A percentile compares a stretch with the other conserved stretches of the same genome.
Conservation (phyloP, 2,797 vertebrate species). For the Pitangus sulphuratus region DNA sequence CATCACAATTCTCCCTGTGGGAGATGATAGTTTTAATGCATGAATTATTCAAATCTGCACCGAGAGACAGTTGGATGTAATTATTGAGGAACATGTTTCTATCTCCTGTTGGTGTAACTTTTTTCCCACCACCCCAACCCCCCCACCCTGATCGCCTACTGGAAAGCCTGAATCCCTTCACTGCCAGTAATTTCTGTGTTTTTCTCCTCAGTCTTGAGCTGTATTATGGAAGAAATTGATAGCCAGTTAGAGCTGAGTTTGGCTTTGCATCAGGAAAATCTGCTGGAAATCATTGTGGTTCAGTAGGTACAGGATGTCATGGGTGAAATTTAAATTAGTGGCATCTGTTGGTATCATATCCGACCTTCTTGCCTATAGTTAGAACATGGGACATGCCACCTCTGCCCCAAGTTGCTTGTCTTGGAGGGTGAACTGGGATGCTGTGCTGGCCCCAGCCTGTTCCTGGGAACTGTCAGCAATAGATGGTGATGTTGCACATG, state of each 20-base stretch:
- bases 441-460: background rate
- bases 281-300: background rate
- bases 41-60: background rate
- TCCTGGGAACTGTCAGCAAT: background rate
- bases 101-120: background rate
- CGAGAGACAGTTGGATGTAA: background rate
- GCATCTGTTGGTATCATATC: background rate
- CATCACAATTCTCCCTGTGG: background rate
- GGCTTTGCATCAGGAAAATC: background rate
- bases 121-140: accelerated
- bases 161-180: background rate
- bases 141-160: accelerated
- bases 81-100: background rate
- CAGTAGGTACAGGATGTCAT: background rate
- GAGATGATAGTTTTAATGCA: background rate
- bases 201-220: background rate
- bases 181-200: background rate
- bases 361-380: background rate
- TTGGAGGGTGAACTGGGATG: background rate
- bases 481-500: background rate
- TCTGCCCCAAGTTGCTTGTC: background rate
- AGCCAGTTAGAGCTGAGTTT: background rate
- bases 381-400: background rate
- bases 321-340: constrained; percentile 3
- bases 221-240: background rate